Conservation (phyloP, 2,113 vertebrate genomes). For the Naja naja region DNA sequence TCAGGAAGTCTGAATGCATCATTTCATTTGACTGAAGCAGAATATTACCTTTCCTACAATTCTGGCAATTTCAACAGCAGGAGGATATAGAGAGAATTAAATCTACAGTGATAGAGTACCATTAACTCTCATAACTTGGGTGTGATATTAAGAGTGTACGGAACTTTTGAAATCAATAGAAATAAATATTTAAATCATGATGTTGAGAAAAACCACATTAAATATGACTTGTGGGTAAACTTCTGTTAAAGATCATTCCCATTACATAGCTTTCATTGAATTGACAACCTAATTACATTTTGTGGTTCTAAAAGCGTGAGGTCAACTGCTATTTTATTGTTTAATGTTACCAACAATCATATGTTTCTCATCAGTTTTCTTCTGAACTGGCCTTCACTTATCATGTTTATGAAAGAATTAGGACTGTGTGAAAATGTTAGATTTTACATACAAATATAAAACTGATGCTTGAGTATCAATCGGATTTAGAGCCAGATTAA, state of each 20-base stretch:
- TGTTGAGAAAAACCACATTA: slow-evolving; percentile 39
- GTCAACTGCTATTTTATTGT: slow-evolving; percentile 43
- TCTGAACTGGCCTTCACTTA: slow-evolving; percentile 15
- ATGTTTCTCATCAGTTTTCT: slow-evolving; percentile 15
- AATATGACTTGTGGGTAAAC: slow-evolving; percentile 47
- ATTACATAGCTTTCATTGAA: slow-evolving; percentile 42
- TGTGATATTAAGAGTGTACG: slow-evolving; percentile 15
- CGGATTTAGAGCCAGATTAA: neutral
- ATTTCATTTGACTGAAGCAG: slow-evolving; percentile 39
- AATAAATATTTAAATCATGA: slow-evolving; percentile 48
- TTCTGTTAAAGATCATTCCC: slow-evolving; percentile 49
- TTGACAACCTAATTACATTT: slow-evolving; percentile 52
- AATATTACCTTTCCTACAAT: slow-evolving; percentile 22
- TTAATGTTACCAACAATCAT: slow-evolving; percentile 34
- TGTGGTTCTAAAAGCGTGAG: slow-evolving; percentile 41
- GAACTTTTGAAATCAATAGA: slow-evolving; percentile 41
- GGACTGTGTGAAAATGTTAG: neutral
- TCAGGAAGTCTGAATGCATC: slow-evolving; percentile 43
- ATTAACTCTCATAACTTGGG: slow-evolving; percentile 35
- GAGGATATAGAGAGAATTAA: slow-evolving; percentile 46
- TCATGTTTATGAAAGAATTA: slow-evolving; percentile 7
- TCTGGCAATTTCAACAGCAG: slow-evolving; percentile 23
- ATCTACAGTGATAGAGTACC: slow-evolving; percentile 25
- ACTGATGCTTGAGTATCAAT: neutral
- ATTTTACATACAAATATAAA: slow-evolving; percentile 20